Percentiles rank a stretch among this genome's conserved stretches.
phyloP scores from a whole-genome alignment of 1,140 invertebrate genomes.

The Thaumetopoea pityocampa region DNA sequence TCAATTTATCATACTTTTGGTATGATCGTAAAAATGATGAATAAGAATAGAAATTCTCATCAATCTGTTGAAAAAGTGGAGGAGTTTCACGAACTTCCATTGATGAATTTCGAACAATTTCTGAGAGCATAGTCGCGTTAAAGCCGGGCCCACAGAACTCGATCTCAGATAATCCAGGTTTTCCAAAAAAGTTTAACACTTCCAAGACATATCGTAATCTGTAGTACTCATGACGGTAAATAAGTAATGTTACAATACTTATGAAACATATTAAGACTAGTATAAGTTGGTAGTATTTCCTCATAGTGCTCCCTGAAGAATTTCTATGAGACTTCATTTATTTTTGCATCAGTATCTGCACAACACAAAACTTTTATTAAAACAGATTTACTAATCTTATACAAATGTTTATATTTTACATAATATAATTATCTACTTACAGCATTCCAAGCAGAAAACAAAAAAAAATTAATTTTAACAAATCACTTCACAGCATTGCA shows the following conservation, averaged over 20 bases:
- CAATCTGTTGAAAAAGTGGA: conserved; percentile 69
- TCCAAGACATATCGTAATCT: conserved; percentile 84
- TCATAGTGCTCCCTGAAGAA: conserved; percentile 76
- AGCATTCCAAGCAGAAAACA: conserved; percentile 1
- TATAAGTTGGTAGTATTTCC: conserved; percentile 85
- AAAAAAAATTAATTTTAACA: not conserved
- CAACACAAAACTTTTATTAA: not conserved
- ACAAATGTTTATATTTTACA: too few species aligned
- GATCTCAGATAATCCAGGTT: conserved; percentile 71
- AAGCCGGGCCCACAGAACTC: conserved; percentile 74
- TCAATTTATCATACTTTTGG: conserved; percentile 58
- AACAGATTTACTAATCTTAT: too few species aligned
- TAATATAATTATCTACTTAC: too few species aligned
- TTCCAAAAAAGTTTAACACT: conserved; percentile 86
- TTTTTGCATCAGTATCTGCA: conserved; percentile 21
- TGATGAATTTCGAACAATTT: conserved; percentile 62
- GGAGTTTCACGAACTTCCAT: conserved; percentile 65
- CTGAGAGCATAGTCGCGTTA: conserved; percentile 66
- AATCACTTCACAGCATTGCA: conserved; percentile 15
- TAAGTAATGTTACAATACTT: conserved; percentile 82
- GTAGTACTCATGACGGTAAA: conserved; percentile 88
- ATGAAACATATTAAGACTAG: conserved; percentile 80
- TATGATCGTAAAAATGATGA: conserved; percentile 75
- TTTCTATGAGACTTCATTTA: conserved; percentile 63
- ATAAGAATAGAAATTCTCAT: conserved; percentile 75